These are phyloP conservation scores for Zosterops japonicus DNA, from an alignment of 2,113 vertebrate species.

Conservation along the genomic window DNA sequence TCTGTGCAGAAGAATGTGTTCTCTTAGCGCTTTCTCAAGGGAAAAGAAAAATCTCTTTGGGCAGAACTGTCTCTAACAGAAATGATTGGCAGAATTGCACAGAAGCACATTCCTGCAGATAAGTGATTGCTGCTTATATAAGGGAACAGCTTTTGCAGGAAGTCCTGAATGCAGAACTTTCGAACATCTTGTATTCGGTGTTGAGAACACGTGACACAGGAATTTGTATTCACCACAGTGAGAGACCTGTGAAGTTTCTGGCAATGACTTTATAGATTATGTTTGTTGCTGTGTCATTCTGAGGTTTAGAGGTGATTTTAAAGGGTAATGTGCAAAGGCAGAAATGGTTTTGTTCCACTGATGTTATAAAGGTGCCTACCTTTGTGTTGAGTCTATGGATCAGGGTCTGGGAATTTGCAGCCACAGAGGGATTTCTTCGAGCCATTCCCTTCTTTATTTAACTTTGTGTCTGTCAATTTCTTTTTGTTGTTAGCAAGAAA, in stretches of 20 bases:
- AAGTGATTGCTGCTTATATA: background rate
- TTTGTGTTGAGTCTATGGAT: background rate
- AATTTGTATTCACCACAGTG: background rate
- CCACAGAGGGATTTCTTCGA: background rate
- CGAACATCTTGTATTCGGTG: background rate
- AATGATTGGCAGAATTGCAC: background rate
- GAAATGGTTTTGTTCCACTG: background rate
- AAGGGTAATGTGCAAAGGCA: background rate
- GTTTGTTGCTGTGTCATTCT: background rate
- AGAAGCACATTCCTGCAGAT: background rate
- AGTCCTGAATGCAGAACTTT: background rate
- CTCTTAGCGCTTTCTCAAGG: background rate
- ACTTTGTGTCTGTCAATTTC: background rate
- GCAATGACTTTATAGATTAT: background rate
- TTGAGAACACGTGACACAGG: background rate
- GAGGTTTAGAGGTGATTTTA: background rate
- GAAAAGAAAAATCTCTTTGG: conserved; percentile 7
- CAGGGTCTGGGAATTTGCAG: background rate
- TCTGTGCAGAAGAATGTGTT: background rate
- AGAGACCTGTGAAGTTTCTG: background rate
- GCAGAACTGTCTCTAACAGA: background rate
- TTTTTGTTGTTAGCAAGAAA: background rate
- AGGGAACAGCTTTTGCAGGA: background rate
- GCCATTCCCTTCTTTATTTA: background rate
- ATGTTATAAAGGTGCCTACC: background rate